phyloP scores from a whole-genome alignment of 2,113 vertebrate species.

The Empidonax alnorum region DNA sequence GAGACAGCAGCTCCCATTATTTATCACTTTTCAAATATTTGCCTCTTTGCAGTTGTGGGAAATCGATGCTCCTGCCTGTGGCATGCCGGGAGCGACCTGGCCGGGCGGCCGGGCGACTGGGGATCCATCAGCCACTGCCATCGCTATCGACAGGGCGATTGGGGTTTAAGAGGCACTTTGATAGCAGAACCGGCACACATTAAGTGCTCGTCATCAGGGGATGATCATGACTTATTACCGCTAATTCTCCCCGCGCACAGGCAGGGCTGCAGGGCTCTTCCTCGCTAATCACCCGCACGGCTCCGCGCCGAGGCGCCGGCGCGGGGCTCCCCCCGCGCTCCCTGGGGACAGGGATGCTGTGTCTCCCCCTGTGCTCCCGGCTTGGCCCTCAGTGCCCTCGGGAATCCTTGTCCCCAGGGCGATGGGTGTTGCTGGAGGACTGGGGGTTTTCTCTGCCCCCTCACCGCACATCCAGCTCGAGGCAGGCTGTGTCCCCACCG shows the following conservation, averaged over 20 bases:
- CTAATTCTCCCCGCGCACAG: conserved; percentile 32
- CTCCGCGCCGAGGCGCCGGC: background rate
- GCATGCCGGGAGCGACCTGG: conserved; percentile 64
- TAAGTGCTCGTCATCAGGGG: conserved; percentile 68
- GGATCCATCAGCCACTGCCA: conserved; percentile 66
- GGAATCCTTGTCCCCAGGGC: background rate
- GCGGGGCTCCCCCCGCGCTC: accelerated
- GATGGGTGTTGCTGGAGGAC: accelerated
- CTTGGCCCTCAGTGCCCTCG: accelerated
- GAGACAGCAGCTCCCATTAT: conserved; percentile 46
- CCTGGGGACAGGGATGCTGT: accelerated
- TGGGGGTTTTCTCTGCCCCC: background rate
- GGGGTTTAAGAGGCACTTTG: conserved; percentile 70
- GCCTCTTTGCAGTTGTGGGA: conserved; percentile 53
- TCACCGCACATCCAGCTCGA: accelerated
- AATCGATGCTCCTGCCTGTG: conserved; percentile 51
- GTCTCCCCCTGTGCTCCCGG: accelerated
- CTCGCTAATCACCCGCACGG: background rate
- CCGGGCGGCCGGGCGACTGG: background rate
- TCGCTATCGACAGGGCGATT: conserved; percentile 63
- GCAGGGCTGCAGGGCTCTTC: background rate
- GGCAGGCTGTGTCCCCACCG: background rate
- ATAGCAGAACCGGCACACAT: conserved; percentile 65
- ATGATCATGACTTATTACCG: conserved; percentile 66
- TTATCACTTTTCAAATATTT: conserved; percentile 71